Evolutionary conservation across 2,797 vertebrate species (phyloP).

Genomic region (Thunnus albacares): DNA sequence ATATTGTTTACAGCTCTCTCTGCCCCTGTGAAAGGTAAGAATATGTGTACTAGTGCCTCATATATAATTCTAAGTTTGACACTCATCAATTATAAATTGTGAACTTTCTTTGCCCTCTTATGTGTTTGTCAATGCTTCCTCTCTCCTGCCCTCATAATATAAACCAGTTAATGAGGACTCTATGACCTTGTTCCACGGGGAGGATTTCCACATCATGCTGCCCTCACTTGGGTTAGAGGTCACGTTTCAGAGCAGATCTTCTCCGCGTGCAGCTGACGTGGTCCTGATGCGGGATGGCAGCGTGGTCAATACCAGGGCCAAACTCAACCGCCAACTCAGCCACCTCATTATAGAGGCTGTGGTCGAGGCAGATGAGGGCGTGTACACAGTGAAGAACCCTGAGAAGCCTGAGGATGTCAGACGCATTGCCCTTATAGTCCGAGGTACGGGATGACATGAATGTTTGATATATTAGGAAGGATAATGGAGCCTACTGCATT

Average conservation of each 20-base stretch:
- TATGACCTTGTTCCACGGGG: constrained; percentile 73
- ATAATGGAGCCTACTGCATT: too few species aligned
- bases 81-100: constrained; percentile 13
- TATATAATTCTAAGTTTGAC: background rate
- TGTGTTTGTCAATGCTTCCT: constrained; percentile 6
- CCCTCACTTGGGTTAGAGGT: constrained; percentile 62
- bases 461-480: background rate
- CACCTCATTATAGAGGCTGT: constrained; percentile 82
- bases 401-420: constrained; percentile 54
- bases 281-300: constrained; percentile 69
- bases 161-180: constrained; percentile 57
- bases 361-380: constrained; percentile 82
- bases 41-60: background rate
- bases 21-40: constrained; percentile 78
- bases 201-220: constrained; percentile 83
- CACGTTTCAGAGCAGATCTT: constrained; percentile 63
- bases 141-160: background rate
- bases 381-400: constrained; percentile 79
- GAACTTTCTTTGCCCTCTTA: constrained; percentile 3
- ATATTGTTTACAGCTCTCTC: constrained; percentile 70
- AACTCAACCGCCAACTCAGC: constrained; percentile 61
- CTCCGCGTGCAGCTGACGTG: constrained; percentile 27
- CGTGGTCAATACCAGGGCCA: constrained; percentile 63
- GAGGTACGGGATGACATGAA: constrained; percentile 76
- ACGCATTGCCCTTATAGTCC: constrained; percentile 76